Base-by-base conservation (phyloP, 2,113 vertebrate species). In the Marmota flaviventris region DNA sequence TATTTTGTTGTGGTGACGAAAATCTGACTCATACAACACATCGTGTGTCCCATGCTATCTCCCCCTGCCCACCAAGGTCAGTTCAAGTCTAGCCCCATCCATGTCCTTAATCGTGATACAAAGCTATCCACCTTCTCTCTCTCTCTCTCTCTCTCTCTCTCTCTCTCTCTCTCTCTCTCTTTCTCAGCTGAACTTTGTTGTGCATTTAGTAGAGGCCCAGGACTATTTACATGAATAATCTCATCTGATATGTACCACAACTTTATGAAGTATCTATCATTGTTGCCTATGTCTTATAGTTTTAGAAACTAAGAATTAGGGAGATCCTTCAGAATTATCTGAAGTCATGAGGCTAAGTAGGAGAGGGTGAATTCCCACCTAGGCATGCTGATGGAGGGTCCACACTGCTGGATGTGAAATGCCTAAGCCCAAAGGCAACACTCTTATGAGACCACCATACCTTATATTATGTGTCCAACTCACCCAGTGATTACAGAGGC, bases 311-410 rank as follows among this genome's bases (percentile, higher is more conserved):
- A 89, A 96, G 37, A 42, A 10, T 70, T 16, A 42, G 4, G 17
- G 24, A 89, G 53, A 67, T 10, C 24, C 42, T 42, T 14, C 34
- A 4, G 11, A 27, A 85, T 58, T 83, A 39, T 69, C 25, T 34
- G 0, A 1, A 1, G 18, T 37, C 29, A 8, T 9, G 48, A 2
- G 58, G 37, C 45, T 67, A 4, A 73, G 9, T 25, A 12, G 17
- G 7, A 75, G 51, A 34, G 4, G 4, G 25, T 48, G 22, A 24
- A n/a, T 84, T 87, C 67, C 12, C 20, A 51, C 24, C 63, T 20
- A 20, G 13, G 11, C 17, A 22, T 29, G 87, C 11, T 39, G 12
- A 53, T 14, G 39, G 25, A 65, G 63, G 20, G 7, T 58, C 45
- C 1, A 11, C 34, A 14, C 20, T 77, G 73, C 78, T 14, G 22